phyloP scores from a whole-genome alignment of 1,140 invertebrate species.

The Lordiphosa collinella region DNA sequence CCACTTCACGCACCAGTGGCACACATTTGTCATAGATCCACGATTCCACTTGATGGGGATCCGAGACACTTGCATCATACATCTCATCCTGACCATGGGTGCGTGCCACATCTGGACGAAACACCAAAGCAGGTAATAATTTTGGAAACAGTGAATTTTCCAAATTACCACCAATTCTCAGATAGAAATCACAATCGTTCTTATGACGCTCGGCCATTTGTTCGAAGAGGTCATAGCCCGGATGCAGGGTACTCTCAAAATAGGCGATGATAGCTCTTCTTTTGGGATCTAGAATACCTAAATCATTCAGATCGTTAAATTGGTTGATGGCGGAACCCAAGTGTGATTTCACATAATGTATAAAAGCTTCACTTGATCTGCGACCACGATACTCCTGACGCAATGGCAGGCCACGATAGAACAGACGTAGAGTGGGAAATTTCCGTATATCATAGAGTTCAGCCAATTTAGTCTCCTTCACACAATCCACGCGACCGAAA shows the following conservation, averaged over 20 bases:
- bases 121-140: constrained; percentile 22
- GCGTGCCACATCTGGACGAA: constrained; percentile 35
- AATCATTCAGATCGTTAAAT: constrained; percentile 11
- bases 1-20: constrained; percentile 38
- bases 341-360: constrained; percentile 31
- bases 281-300: constrained; percentile 19
- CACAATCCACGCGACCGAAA: constrained; percentile 42
- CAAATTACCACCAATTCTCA: constrained; percentile 1
- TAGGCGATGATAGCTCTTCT: constrained; percentile 36
- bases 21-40: constrained; percentile 39
- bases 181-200: constrained; percentile 55
- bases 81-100: constrained; percentile 29
- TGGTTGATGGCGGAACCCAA: constrained; percentile 9
- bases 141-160: constrained; percentile 8
- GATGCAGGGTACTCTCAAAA: constrained; percentile 8
- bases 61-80: not conserved
- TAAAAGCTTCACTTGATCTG: constrained; percentile 29
- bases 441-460: constrained; percentile 34
- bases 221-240: not conserved
- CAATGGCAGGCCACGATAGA: constrained; percentile 24
- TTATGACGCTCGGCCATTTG: constrained; percentile 35
- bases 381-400: constrained; percentile 43
- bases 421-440: constrained; percentile 41
- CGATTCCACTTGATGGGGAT: constrained; percentile 9
- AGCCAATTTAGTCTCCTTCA: constrained; percentile 11